Evolutionary conservation across 1,140 invertebrate genomes (phyloP).

Genomic region (Artemia franciscana): DNA sequence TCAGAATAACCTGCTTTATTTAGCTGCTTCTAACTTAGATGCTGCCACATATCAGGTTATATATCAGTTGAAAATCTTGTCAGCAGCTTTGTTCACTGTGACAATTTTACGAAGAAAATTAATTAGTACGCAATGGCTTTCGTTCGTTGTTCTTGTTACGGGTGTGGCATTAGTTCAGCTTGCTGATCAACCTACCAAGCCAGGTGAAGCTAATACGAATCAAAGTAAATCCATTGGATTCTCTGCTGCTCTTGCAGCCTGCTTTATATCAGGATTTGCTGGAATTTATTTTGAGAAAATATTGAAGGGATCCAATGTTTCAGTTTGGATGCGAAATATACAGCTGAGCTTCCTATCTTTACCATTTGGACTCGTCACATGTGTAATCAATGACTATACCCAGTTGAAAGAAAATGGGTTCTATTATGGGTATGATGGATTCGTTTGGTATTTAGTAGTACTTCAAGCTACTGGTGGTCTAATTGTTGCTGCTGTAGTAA

Average conservation of each 20-base stretch:
- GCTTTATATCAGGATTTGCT: constrained; percentile 86
- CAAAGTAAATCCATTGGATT: constrained; percentile 68
- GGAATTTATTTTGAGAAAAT: constrained; percentile 99
- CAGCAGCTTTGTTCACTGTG: constrained; percentile 91
- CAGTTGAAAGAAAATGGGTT: constrained; percentile 18
- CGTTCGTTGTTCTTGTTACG: constrained; percentile 52
- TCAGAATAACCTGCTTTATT: constrained; percentile 92
- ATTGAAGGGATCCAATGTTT: constrained; percentile 79
- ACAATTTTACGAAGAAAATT: constrained; percentile 58
- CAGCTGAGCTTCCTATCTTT: constrained; percentile 39
- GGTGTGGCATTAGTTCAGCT: constrained; percentile 46
- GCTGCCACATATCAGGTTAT: constrained; percentile 98
- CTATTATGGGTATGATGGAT: constrained; percentile 28
- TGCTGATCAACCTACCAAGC: constrained; percentile 24
- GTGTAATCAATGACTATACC: constrained; percentile 29
- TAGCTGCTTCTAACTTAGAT: constrained; percentile 90
- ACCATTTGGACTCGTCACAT: constrained; percentile 47
- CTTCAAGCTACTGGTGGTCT: constrained; percentile 69
- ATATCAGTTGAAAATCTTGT: constrained; percentile 95
- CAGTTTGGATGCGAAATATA: constrained; percentile 90
- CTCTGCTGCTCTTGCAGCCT: constrained; percentile 62
- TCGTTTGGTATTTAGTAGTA: constrained; percentile 60
- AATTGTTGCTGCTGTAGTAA: constrained; percentile 80
- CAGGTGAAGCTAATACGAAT: constrained; percentile 11
- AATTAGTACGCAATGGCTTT: constrained; percentile 58